Base-by-base conservation (phyloP, 2,113 vertebrate genomes). In the Cyprinodon brontotheroides region DNA sequence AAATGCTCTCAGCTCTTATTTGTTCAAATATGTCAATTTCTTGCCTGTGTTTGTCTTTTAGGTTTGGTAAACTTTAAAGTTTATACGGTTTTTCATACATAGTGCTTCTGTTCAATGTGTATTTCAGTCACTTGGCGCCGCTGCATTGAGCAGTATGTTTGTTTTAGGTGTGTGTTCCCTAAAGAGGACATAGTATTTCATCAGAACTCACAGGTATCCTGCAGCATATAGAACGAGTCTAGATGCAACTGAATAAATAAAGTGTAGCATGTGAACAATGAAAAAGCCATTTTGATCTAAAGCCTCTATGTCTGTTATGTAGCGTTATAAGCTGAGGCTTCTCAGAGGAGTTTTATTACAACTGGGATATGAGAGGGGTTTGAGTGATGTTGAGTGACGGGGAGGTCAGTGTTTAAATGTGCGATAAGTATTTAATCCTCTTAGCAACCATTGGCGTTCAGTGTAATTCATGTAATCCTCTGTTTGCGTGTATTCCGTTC, bases 381-480 rank as follows among this genome's bases (percentile, higher is more conserved):
- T 70, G 68, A 71, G 57, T 6, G 29, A 70, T 77, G 65, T 47
- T 68, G 45, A 65, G 45, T 76, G 70, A 80, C 0, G 70, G 70
- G 78, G 65, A 77, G 65, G 81, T 84, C 85, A 68, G 66, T 78
- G 80, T 86, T 86, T 76, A 86, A 86, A 90, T 83, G 85, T 89
- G 86, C 77, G 65, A 74, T 83, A 89, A 90, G 89, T 80, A 88
- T 86, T 89, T 92, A 89, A 92, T 89, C 90, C 86, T 92, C 88
- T 90, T 90, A 88, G 53, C 64, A 70, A 53, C 78, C 78, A 62
- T 76, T 65, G 84, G 77, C 68, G 38, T 86, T 77, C 74, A 73
- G 65, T 88, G 82, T 89, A 68, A 82, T 90, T 81, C 83, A 11
- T 83, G 87, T 90, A 89, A 91, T 91, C 82, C 87, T 72, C 14